Percentiles rank a stretch among this genome's conserved stretches.
Evolutionary conservation across 2,888 invertebrate species (phyloP).

Genomic region (Pseudolycoriella hygida): DNA sequence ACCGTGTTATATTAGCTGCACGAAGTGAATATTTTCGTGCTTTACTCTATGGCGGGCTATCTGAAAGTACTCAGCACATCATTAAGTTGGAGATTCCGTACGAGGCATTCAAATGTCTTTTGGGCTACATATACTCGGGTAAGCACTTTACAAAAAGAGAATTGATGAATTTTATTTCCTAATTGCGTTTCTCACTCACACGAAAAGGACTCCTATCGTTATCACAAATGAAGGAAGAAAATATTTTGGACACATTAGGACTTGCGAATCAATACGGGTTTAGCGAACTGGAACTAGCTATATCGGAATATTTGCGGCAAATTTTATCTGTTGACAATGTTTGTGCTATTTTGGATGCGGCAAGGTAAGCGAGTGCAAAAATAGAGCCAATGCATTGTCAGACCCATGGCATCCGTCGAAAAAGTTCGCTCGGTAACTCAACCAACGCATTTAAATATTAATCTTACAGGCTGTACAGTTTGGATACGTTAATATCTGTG

Average conservation of each 20-base stretch:
- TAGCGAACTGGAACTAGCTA: slow-evolving; percentile 72
- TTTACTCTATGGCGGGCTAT: slow-evolving; percentile 58
- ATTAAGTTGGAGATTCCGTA: slow-evolving; percentile 71
- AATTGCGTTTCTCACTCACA: no score
- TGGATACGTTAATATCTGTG: slow-evolving; percentile 40
- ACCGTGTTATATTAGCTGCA: slow-evolving; percentile 70
- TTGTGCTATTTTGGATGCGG: slow-evolving; percentile 87
- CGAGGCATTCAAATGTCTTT: slow-evolving; percentile 70
- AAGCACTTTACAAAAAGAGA: background rate
- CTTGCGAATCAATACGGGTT: slow-evolving; percentile 95
- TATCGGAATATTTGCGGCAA: slow-evolving; percentile 84
- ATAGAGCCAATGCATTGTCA: no score
- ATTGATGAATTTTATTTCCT: slow-evolving; percentile 8
- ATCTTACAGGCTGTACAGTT: background rate
- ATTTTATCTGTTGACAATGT: slow-evolving; percentile 77
- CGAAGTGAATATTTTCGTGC: slow-evolving; percentile 93
- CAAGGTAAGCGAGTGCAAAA: slow-evolving; percentile 32
- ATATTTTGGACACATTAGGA: slow-evolving; percentile 55
- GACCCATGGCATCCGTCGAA: no score
- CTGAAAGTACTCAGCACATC: slow-evolving; percentile 57
- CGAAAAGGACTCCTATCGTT: slow-evolving; percentile 48
- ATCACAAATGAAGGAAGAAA: slow-evolving; percentile 46
- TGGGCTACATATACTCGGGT: slow-evolving; percentile 93
- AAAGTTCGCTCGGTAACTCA: no score
- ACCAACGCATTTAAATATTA: no score